Percentiles rank a stretch among this genome's conserved stretches.
Conservation (phyloP, 2,797 vertebrate genomes). For the Pangasius macronema region DNA sequence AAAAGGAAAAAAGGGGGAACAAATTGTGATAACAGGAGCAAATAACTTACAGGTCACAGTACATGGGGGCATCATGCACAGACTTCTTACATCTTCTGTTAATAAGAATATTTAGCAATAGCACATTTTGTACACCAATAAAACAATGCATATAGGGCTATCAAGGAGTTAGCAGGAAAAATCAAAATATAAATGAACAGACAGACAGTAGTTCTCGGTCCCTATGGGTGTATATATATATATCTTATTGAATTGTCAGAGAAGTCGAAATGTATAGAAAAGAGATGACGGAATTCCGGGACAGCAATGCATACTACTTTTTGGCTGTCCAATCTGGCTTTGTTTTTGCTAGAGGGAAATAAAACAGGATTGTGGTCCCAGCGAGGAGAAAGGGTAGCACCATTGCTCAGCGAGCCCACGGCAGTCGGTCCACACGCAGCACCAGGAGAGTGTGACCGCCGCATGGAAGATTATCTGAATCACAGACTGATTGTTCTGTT, state of each 20-base stretch:
- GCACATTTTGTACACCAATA: slow-evolving; percentile 89
- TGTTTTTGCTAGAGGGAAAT: slow-evolving; percentile 69
- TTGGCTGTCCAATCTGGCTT: slow-evolving; percentile 56
- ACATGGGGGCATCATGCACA: slow-evolving; percentile 87
- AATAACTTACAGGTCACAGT: slow-evolving; percentile 95
- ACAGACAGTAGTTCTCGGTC: slow-evolving; percentile 81
- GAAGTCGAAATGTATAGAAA: slow-evolving; percentile 81
- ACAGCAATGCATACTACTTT: not conserved
- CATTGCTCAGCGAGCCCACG: slow-evolving; percentile 73
- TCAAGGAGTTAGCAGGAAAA: slow-evolving; percentile 76
- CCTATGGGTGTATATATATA: slow-evolving; percentile 64
- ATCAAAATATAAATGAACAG: slow-evolving; percentile 64
- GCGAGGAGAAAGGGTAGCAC: slow-evolving; percentile 78
- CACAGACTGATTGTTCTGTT: slow-evolving; percentile 76
- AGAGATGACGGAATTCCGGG: slow-evolving; percentile 73
- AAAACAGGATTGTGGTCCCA: slow-evolving; percentile 89
- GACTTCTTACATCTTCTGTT: slow-evolving; percentile 99
- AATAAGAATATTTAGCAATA: slow-evolving; percentile 88
- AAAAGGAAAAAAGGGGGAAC: slow-evolving; percentile 56
- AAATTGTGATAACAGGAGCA: slow-evolving; percentile 83
- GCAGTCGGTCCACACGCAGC: slow-evolving; percentile 70
- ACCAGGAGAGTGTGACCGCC: slow-evolving; percentile 69
- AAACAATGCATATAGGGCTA: slow-evolving; percentile 89
- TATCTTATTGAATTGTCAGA: slow-evolving; percentile 76
- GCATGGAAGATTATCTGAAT: slow-evolving; percentile 81